Conservation (phyloP, 2,888 invertebrate species). For the Diloba caeruleocephala region DNA sequence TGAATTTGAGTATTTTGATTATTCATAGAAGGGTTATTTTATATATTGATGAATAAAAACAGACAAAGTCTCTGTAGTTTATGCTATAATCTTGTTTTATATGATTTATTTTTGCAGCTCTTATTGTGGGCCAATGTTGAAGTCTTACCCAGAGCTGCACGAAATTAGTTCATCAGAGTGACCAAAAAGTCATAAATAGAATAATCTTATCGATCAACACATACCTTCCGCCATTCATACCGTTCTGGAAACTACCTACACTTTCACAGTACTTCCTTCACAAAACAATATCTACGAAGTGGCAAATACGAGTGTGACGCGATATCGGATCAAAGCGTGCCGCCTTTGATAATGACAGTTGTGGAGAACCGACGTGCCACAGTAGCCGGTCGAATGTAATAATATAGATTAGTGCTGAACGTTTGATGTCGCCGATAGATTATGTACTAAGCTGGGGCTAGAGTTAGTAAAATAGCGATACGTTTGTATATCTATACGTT, state of each 20-base stretch:
- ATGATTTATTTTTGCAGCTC: too few species aligned
- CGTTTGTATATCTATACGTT: too few species aligned
- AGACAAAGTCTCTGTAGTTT: too few species aligned
- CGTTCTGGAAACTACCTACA: constrained; percentile 46
- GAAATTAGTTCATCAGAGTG: not conserved
- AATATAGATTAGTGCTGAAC: constrained; percentile 66
- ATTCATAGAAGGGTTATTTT: too few species aligned
- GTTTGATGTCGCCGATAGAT: constrained; percentile 71
- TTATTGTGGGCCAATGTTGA: too few species aligned
- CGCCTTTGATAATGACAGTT: constrained; percentile 70
- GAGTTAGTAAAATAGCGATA: constrained; percentile 4
- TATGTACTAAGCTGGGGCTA: constrained; percentile 52
- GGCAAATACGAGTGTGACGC: constrained; percentile 73
- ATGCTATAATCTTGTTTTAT: too few species aligned
- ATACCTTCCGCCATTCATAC: constrained; percentile 31
- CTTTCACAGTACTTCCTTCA: constrained; percentile 47
- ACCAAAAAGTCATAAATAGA: not conserved
- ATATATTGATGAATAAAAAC: too few species aligned
- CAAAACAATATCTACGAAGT: constrained; percentile 79
- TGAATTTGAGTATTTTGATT: too few species aligned
- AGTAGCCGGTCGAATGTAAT: constrained; percentile 72
- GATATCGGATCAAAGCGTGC: constrained; percentile 76
- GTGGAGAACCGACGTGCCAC: constrained; percentile 74
- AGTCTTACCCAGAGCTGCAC: too few species aligned
- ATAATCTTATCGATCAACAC: constrained; percentile 27